phyloP scores from a whole-genome alignment of 35 echinoderm and acorn worm species.

The Apostichopus japonicus region DNA sequence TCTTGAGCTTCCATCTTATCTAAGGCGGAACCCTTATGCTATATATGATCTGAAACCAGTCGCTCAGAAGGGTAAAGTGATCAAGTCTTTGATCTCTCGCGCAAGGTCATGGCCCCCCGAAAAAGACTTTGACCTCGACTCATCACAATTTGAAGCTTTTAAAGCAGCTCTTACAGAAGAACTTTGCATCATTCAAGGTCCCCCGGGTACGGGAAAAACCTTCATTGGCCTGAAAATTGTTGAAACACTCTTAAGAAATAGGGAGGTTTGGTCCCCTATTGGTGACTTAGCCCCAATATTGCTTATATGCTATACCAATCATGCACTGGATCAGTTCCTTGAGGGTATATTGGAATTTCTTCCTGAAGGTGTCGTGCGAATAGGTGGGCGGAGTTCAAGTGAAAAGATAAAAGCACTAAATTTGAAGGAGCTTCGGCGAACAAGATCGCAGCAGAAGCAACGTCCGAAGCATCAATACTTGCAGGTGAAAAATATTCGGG shows the following conservation, averaged over 20 bases:
- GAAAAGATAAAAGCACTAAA: slow-evolving; percentile 78
- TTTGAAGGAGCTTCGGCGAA: slow-evolving; percentile 54
- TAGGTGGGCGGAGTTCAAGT: slow-evolving; percentile 87
- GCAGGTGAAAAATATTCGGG: slow-evolving; percentile 29
- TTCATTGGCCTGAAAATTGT: slow-evolving; percentile 95
- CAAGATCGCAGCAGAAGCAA: not conserved
- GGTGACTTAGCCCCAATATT: slow-evolving; percentile 69
- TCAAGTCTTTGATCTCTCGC: not conserved
- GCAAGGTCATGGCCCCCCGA: slow-evolving; percentile 51
- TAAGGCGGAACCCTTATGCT: too few species aligned
- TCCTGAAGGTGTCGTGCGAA: slow-evolving; percentile 72
- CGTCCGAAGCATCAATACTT: slow-evolving; percentile 12
- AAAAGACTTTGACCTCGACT: slow-evolving; percentile 64
- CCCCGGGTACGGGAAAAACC: slow-evolving; percentile 97
- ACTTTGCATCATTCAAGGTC: slow-evolving; percentile 89
- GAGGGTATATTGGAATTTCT: slow-evolving; percentile 82
- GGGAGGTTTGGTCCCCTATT: slow-evolving; percentile 54
- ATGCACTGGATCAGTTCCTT: slow-evolving; percentile 96
- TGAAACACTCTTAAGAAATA: slow-evolving; percentile 77
- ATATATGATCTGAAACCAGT: slow-evolving; percentile 63
- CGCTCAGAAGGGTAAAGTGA: not conserved
- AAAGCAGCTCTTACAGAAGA: slow-evolving; percentile 86
- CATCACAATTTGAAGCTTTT: slow-evolving; percentile 75
- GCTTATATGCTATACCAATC: slow-evolving; percentile 91
- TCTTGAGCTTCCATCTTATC: too few species aligned